phyloP scores from a whole-genome alignment of 2,888 invertebrate genomes.

The Hesperia comma region DNA sequence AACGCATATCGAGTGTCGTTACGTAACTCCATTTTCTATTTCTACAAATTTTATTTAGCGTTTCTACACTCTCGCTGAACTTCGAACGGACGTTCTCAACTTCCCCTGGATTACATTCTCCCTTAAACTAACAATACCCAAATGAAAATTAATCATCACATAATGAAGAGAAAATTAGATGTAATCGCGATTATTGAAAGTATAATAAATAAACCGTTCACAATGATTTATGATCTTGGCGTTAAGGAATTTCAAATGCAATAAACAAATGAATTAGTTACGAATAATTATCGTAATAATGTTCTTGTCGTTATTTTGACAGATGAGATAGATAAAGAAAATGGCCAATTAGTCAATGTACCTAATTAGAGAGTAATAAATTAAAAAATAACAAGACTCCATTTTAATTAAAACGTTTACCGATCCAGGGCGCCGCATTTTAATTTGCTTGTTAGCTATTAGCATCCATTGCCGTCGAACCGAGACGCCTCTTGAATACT shows the following conservation, averaged over 20 bases:
- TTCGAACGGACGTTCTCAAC: neutral
- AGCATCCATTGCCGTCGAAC: no score
- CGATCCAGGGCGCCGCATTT: no score
- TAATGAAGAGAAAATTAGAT: neutral
- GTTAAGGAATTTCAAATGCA: slow-evolving; percentile 2
- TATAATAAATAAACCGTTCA: neutral
- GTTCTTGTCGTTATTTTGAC: no score
- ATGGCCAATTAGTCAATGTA: no score
- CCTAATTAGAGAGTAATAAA: no score
- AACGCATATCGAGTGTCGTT: slow-evolving; percentile 40
- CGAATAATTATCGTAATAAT: no score
- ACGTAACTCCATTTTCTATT: slow-evolving; percentile 40
- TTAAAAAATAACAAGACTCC: no score
- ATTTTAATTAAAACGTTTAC: no score
- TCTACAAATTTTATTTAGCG: slow-evolving; percentile 44
- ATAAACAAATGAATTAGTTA: neutral
- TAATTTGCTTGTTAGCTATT: no score
- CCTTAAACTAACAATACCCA: neutral
- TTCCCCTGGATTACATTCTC: neutral
- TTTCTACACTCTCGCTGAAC: slow-evolving; percentile 17
- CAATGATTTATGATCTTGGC: neutral
- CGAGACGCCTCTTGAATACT: no score
- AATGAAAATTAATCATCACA: neutral
- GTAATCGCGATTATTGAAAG: neutral
- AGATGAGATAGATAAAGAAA: no score